A percentile compares a stretch with the other conserved stretches of the same genome.
Evolutionary conservation across 2,888 invertebrate genomes (phyloP).

Genomic region (Cryptocephalus moraei): DNA sequence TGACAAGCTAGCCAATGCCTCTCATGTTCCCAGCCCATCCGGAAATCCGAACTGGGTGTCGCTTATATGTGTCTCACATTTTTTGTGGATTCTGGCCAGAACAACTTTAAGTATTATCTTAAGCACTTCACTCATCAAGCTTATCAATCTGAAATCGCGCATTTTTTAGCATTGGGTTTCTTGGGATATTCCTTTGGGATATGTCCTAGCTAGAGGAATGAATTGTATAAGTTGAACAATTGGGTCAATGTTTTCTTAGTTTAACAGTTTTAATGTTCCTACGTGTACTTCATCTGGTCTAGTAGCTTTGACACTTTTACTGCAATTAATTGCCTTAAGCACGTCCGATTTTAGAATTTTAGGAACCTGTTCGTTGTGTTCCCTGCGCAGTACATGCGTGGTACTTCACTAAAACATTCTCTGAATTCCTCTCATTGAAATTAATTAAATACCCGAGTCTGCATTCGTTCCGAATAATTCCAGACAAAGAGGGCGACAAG

Average conservation of each 20-base stretch:
- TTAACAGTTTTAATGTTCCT: background rate
- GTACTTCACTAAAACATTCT: background rate
- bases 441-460: too few relatives aligned
- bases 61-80: too few relatives aligned
- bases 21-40: too few relatives aligned
- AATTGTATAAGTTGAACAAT: too few relatives aligned
- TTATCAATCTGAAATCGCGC: too few relatives aligned
- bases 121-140: too few relatives aligned
- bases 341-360: slow-evolving; percentile 1
- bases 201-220: background rate
- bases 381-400: background rate
- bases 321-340: background rate
- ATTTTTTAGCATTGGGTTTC: background rate
- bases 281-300: background rate
- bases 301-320: background rate
- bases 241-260: background rate
- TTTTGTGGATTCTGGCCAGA: too few relatives aligned
- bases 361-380: background rate
- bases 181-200: background rate
- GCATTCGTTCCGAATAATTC: slow-evolving; percentile 9
- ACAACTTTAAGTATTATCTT: too few relatives aligned
- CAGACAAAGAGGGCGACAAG: slow-evolving; percentile 83
- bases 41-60: too few relatives aligned
- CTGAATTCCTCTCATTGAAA: too few relatives aligned
- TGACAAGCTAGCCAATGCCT: too few relatives aligned